These are phyloP conservation scores for Hypsopygia costalis DNA, from an alignment of 2,888 invertebrate species.

Conservation along the genomic window DNA sequence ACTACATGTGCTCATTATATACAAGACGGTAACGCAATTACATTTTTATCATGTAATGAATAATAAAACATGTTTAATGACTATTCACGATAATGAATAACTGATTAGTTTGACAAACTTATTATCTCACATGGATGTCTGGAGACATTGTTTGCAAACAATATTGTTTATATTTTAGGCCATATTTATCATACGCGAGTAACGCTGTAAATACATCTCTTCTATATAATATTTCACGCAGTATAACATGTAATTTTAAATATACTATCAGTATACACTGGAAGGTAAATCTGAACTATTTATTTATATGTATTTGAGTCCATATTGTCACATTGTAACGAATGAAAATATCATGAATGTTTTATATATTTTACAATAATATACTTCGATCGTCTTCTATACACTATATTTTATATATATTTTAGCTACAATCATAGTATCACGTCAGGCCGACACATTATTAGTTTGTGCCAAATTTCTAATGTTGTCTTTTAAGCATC, in stretches of 20 bases:
- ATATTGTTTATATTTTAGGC: conserved; percentile 27
- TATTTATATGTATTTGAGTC: conserved; percentile 29
- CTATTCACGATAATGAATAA: too few species aligned
- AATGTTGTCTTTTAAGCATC: conserved; percentile 58
- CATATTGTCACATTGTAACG: conserved; percentile 63
- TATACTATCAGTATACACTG: conserved; percentile 32
- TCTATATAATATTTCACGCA: conserved; percentile 20
- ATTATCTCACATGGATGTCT: too few species aligned
- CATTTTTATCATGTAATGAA: too few species aligned
- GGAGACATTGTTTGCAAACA: too few species aligned
- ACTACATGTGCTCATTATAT: conserved; percentile 6
- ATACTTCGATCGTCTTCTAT: conserved; percentile 31
- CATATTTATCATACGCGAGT: conserved; percentile 18
- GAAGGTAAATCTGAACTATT: conserved; percentile 35
- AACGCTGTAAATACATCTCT: conserved; percentile 20
- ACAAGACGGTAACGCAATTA: conserved; percentile 4
- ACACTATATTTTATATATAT: conserved; percentile 34
- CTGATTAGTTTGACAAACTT: too few species aligned
- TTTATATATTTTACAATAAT: conserved; percentile 30
- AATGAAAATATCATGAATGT: conserved; percentile 44
- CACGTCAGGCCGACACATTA: conserved; percentile 52
- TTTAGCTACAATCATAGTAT: conserved; percentile 63
- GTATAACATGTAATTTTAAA: conserved; percentile 27
- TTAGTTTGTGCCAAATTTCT: conserved; percentile 37
- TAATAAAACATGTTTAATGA: too few species aligned